These are phyloP conservation scores for Drosophila kanekoi DNA, from an alignment of 2,888 invertebrate genomes.

Conservation along the genomic window DNA sequence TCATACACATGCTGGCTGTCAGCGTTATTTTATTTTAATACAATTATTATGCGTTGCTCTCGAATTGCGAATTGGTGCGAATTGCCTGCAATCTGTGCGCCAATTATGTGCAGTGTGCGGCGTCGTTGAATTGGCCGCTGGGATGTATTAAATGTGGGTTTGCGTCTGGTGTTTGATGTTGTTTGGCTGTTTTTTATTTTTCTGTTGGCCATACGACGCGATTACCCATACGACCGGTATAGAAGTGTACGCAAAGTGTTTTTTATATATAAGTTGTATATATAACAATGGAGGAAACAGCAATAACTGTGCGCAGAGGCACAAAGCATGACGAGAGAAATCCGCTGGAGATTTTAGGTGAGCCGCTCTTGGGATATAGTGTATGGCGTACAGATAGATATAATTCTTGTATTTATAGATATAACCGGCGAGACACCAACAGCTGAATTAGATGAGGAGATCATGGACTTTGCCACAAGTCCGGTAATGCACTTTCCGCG, in stretches of 20 bases:
- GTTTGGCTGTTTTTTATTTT: too few relatives aligned
- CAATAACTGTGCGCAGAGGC: too few relatives aligned
- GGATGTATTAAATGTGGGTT: background rate
- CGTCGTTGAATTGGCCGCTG: background rate
- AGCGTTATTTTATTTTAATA: background rate
- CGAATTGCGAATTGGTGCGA: background rate
- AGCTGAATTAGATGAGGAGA: background rate
- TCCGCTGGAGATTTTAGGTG: conserved; percentile 3
- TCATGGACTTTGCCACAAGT: background rate
- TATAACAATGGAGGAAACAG: background rate
- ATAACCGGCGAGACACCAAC: background rate
- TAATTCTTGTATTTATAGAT: background rate
- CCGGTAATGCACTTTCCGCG: too few relatives aligned
- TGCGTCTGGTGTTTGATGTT: background rate
- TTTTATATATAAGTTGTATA: background rate
- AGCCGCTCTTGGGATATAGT: background rate
- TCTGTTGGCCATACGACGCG: background rate
- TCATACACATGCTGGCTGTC: background rate
- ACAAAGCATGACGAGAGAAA: background rate
- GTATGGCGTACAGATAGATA: background rate
- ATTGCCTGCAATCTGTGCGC: background rate
- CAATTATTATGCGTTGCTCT: background rate
- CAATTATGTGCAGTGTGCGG: background rate
- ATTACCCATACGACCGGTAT: background rate
- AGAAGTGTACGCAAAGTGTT: too few relatives aligned